Evolutionary conservation across 2,888 invertebrate species (phyloP), one percentile per base, ranked within the genome.

Genomic region (Pharmacophagus antenor): DNA sequence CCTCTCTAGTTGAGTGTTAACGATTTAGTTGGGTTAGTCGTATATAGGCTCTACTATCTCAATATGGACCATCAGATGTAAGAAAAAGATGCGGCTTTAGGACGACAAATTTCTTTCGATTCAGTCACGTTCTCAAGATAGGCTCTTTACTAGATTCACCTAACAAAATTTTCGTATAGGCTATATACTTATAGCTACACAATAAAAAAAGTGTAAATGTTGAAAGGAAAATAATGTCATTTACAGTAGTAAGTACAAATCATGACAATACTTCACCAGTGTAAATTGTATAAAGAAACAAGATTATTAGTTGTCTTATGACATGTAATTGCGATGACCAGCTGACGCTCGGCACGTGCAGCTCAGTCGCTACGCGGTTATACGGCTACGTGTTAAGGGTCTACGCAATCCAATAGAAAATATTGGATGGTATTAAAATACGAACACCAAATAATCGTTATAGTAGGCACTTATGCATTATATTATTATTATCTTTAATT

Each of bases 61-160:
- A 81, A 83, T 83, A 81, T 83, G 72, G 79, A 79, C 84, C 81
- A 85, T 85, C 85, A 84, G 78, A 82, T 82, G 84, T 80, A 82
- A 75, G 84, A 84, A 85, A 83, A 84, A 80, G 79, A 81, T 78
- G 78, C 73, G 85, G 88, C 81, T 88, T 88, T 85, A 82, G 79
- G 74, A 75, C 80, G 85, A 90, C 86, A 87, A 88, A 90, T 88
- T 82, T 87, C 81, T 80, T 85, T 79, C 81, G 82, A 85, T 83
- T 88, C 84, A 82, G 88, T 90, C 90, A 86, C 87, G 86, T 87
- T 80, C 7, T 76, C 69, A 69, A 79, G 80, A 88, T 86, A 81
- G 84, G 82, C 80, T 80, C 84, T 80, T 88, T 84, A 83, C 82
- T 82, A 82, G 83, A 83, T 88, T 88, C 82, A 68, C 74, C 55